Evolutionary conservation across 2,888 invertebrate genomes (phyloP).

Genomic region (Drosophila atripex): DNA sequence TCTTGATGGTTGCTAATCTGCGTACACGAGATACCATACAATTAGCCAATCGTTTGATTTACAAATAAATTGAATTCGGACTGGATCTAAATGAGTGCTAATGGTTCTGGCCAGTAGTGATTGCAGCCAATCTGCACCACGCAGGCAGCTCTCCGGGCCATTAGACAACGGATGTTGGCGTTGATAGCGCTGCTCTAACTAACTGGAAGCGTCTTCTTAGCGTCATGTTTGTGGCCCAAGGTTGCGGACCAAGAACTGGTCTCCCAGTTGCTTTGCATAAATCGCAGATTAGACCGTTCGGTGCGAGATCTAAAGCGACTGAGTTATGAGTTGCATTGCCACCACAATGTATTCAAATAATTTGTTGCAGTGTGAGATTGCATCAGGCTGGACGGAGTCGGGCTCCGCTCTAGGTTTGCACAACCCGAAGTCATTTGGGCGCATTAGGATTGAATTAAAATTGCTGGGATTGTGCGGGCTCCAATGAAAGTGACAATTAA

Average conservation of each 20-base stretch:
- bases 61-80: slow-evolving; percentile 56
- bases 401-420: slow-evolving; percentile 45
- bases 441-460: slow-evolving; percentile 75
- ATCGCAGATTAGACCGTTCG: slow-evolving; percentile 36
- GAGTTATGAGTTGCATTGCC: slow-evolving; percentile 44
- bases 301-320: slow-evolving; percentile 12
- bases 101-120: slow-evolving; percentile 40
- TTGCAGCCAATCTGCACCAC: slow-evolving; percentile 37
- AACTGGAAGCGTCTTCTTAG: slow-evolving; percentile 47
- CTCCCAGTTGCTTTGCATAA: slow-evolving; percentile 41
- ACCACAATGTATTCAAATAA: slow-evolving; percentile 27
- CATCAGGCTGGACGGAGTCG: slow-evolving; percentile 17
- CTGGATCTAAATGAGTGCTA: slow-evolving; percentile 56
- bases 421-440: slow-evolving; percentile 67
- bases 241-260: slow-evolving; percentile 47
- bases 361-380: slow-evolving; percentile 39
- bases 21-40: slow-evolving; percentile 27
- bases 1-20: slow-evolving; percentile 33
- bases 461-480: slow-evolving; percentile 67
- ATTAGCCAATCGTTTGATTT: slow-evolving; percentile 47
- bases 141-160: slow-evolving; percentile 13
- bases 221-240: slow-evolving; percentile 32
- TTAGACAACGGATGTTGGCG: slow-evolving; percentile 40
- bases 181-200: slow-evolving; percentile 5
- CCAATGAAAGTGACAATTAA: slow-evolving; percentile 75